Evolutionary conservation across 2,888 invertebrate genomes (phyloP), one percentile per base, ranked within the genome.

Genomic region (Lottia scabra): DNA sequence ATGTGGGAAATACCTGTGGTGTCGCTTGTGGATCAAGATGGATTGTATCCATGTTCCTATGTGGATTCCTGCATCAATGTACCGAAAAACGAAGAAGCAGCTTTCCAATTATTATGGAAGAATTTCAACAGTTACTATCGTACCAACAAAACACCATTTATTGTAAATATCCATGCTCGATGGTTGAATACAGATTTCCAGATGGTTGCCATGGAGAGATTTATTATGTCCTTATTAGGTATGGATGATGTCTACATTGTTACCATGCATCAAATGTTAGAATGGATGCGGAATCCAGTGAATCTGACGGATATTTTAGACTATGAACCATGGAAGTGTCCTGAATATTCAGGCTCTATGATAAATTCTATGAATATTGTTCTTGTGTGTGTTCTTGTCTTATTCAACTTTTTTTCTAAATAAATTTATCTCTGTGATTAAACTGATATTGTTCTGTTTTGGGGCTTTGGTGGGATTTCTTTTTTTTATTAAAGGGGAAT

Each of bases 111-210:
- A 88, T 92, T 94, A 81, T 85, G 91, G 46, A 92, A 93, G 77
- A 96, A 96, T 89, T 96, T 96, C 87, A 94, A 92, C 56, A 90
- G 92, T 1, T 93, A 93, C 78, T 94, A 94, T 85, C 79, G 90
- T 0, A 90, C 91, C 10, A 93, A 92, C 83, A 69, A 80, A 73
- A 95, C 96, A 0, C 96, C 96, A 0, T 93, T 93, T 76, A 95
- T 95, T 0, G 90, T 96, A 26, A 94, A 95, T 86, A 92, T 96
- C 73, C 95, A 94, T 87, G 93, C 95, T 0, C 92, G 93, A 0
- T 96, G 95, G 96, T 93, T 96, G 80, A 67, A 70, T 23, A 69
- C 67, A n/a, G 70, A 70, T 26, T 45, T 66, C 64, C 67, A 73
- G n/a, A 63, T 75, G 27, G 70, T 68, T 26, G 78, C 71, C 0